A percentile compares a stretch with the other conserved stretches of the same genome.
Conservation (phyloP, 2,113 vertebrate genomes). For the Galemys pyrenaicus region DNA sequence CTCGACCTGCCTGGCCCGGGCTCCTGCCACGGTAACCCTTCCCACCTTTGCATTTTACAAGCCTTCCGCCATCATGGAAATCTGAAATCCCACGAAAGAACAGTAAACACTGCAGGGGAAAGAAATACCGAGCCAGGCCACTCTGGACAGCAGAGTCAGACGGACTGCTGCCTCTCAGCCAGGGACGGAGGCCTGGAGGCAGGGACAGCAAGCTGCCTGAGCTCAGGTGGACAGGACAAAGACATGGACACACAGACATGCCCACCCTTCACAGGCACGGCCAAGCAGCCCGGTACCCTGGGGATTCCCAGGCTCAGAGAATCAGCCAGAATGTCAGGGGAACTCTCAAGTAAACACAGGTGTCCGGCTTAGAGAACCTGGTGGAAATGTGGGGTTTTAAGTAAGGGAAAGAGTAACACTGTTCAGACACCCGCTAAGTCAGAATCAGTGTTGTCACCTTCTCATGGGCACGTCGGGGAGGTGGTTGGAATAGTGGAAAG, state of each 20-base stretch:
- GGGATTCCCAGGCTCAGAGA: slow-evolving; percentile 62
- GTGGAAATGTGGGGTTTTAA: slow-evolving; percentile 63
- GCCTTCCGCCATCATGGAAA: slow-evolving; percentile 84
- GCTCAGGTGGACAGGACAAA: slow-evolving; percentile 20
- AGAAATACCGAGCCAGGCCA: slow-evolving; percentile 63
- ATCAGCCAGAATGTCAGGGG: slow-evolving; percentile 41
- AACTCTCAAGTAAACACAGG: slow-evolving; percentile 65
- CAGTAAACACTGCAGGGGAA: slow-evolving; percentile 88
- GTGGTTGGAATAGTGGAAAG: neutral
- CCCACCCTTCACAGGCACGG: neutral
- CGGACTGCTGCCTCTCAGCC: slow-evolving; percentile 44
- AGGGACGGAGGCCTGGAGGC: slow-evolving; percentile 35
- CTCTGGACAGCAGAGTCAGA: slow-evolving; percentile 71
- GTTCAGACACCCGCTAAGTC: slow-evolving; percentile 41
- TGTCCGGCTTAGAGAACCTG: slow-evolving; percentile 47
- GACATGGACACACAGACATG: neutral
- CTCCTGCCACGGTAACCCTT: slow-evolving; percentile 42
- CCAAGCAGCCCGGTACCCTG: slow-evolving; percentile 40
- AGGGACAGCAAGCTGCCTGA: neutral
- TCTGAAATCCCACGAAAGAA: slow-evolving; percentile 89
- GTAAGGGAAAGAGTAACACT: slow-evolving; percentile 42
- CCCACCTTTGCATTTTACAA: slow-evolving; percentile 79
- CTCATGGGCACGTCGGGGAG: neutral
- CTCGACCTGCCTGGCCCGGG: slow-evolving; percentile 67
- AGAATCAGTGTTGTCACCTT: slow-evolving; percentile 42